A percentile compares a stretch with the other conserved stretches of the same genome.
Evolutionary conservation across 1,140 invertebrate genomes (phyloP).

Genomic region (Heterodera schachtii): DNA sequence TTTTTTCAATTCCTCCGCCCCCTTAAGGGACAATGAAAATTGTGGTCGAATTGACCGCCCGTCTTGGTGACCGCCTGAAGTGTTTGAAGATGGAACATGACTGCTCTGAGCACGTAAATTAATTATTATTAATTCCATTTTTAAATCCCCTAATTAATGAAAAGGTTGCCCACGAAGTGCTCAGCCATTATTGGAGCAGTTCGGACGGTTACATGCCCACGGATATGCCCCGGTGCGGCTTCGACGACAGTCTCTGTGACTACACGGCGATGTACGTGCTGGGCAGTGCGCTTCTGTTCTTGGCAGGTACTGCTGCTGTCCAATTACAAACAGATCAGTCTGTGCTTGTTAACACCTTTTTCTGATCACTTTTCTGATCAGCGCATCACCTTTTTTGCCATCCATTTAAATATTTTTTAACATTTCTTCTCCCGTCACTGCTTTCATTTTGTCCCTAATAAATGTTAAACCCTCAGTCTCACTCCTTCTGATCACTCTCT

Average conservation of each 20-base stretch:
- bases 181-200: constrained; percentile 59
- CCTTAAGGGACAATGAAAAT: constrained; percentile 54
- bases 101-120: constrained; percentile 61
- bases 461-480: too few relatives aligned
- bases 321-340: too few relatives aligned
- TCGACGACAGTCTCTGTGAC: constrained; percentile 62
- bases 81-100: constrained; percentile 52
- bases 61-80: constrained; percentile 50
- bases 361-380: too few relatives aligned
- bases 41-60: constrained; percentile 62
- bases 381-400: too few relatives aligned
- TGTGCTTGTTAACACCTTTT: too few relatives aligned
- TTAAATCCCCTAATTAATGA: background rate
- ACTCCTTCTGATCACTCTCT: too few relatives aligned
- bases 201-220: constrained; percentile 28
- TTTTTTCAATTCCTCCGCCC: too few relatives aligned
- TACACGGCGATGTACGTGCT: constrained; percentile 56
- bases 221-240: constrained; percentile 62
- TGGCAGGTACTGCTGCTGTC: constrained; percentile 20
- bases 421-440: too few relatives aligned
- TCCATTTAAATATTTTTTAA: too few relatives aligned
- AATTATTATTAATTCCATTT: background rate
- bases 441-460: too few relatives aligned
- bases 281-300: constrained; percentile 50
- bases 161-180: constrained; percentile 59